Evolutionary conservation across 2,797 vertebrate genomes (phyloP), one percentile per base, ranked within the genome.

Genomic region (Characodon lateralis): DNA sequence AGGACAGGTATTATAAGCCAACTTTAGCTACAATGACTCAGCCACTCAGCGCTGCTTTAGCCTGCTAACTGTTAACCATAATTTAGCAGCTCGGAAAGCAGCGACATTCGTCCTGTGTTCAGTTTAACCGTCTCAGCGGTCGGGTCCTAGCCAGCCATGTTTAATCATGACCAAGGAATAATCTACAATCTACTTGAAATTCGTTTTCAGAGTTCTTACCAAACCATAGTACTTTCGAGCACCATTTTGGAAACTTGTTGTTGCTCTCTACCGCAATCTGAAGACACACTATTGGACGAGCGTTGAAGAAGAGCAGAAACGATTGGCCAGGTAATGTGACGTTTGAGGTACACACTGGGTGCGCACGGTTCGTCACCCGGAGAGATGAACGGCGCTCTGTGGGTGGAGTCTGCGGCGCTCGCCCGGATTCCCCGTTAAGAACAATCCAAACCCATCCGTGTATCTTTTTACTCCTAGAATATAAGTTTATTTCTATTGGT

Each of bases 151-250:
- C 20, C 1, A 0, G 10, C 1, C 1, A 5, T 1, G 0, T 20
- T 22, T 53, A 53, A 5, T 3, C 13, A 10, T 20, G 7, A 53
- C 20, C 20, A 1, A 0, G 1, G 13, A 74, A 13, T 2, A 3
- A 16, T 22, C 12, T 1, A n/a, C 76, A 0, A 77, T 72, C 2
- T 2, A 50, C 0, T 73, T 16, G 74, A 18, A 1, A 0, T 0
- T 18, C 5, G 68, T 88, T 88, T 77, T 59, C 81, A 68, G 74
- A 81, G 80, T 86, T 59, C 97, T 98, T 96, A 99, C 97, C 98
- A 98, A 88, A 98, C 97, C 97, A 98, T 98, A 89, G 97, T 98
- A 95, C 97, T 98, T 94, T 98, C 98, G 75, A 99, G 96, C 94
- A 93, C 97, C 98, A 98, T 98, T 94, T 96, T 97, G 96, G 91